phyloP scores from a whole-genome alignment of 1,140 invertebrate species.

The Phortica variegata region DNA sequence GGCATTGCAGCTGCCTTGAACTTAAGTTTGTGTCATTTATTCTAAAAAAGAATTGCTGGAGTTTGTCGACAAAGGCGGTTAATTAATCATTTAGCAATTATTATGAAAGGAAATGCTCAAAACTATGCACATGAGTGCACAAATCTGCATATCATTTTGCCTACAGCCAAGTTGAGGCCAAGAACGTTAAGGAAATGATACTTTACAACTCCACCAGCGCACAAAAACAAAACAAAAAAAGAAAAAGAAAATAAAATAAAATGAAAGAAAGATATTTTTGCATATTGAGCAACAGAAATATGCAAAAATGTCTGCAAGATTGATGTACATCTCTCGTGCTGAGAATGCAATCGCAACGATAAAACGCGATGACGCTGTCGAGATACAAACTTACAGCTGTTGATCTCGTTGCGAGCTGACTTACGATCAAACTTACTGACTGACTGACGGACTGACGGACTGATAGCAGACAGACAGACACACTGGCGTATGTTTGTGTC shows the following conservation, averaged over 20 bases:
- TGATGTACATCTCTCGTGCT: conserved; percentile 44
- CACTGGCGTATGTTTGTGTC: not conserved
- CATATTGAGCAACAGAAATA: conserved; percentile 15
- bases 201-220: conserved; percentile 26
- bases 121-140: conserved; percentile 5
- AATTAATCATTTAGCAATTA: too few relatives aligned
- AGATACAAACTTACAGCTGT: not conserved
- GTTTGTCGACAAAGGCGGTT: too few relatives aligned
- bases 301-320: conserved; percentile 28
- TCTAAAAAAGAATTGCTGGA: too few relatives aligned
- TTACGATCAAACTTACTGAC: too few relatives aligned
- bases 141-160: conserved; percentile 1
- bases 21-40: too few relatives aligned
- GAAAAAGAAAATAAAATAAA: not conserved
- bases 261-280: conserved; percentile 16
- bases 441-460: too few relatives aligned
- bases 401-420: conserved; percentile 8
- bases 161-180: too few relatives aligned
- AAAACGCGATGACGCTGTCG: conserved; percentile 12
- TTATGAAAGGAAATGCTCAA: conserved; percentile 15
- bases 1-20: too few relatives aligned
- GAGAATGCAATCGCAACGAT: not conserved
- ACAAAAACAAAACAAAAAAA: conserved; percentile 25
- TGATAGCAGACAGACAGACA: too few relatives aligned
- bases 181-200: too few relatives aligned